Conservation (phyloP, 1,140 invertebrate genomes). For the Gonatopus flavifemur region DNA sequence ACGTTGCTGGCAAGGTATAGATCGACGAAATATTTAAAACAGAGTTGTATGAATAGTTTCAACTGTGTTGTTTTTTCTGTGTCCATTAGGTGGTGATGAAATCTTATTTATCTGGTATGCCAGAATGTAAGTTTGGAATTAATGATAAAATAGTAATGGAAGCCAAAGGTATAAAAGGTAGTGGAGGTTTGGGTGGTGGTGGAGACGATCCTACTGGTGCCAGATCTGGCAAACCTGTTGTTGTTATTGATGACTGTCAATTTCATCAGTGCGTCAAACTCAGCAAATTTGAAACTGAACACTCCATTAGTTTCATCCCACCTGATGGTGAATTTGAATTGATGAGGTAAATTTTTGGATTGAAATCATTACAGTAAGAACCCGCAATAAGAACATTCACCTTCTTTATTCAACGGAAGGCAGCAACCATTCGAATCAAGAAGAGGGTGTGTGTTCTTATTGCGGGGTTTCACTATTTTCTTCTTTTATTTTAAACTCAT, state of each 20-base stretch:
- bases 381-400: too few species aligned
- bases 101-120: conserved; percentile 99
- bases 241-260: conserved; percentile 99
- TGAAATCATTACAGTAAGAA: too few species aligned
- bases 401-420: too few species aligned
- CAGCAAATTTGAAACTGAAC: conserved; percentile 99
- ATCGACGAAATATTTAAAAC: background rate
- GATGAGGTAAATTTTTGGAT: conserved; percentile 76
- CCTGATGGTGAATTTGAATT: conserved; percentile 99
- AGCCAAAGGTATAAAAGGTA: conserved; percentile 82
- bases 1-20: conserved; percentile 92
- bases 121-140: conserved; percentile 99
- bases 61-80: conserved; percentile 1
- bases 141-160: conserved; percentile 99
- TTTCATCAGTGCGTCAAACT: conserved; percentile 99
- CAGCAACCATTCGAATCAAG: too few species aligned
- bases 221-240: conserved; percentile 89
- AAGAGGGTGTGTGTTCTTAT: too few species aligned
- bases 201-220: conserved; percentile 82
- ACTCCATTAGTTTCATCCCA: conserved; percentile 99
- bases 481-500: too few species aligned
- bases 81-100: conserved; percentile 92
- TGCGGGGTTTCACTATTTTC: too few species aligned
- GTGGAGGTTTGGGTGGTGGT: conserved; percentile 64
- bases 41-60: background rate